phyloP scores from a whole-genome alignment of 2,113 vertebrate genomes.

The Caranx melampygus region DNA sequence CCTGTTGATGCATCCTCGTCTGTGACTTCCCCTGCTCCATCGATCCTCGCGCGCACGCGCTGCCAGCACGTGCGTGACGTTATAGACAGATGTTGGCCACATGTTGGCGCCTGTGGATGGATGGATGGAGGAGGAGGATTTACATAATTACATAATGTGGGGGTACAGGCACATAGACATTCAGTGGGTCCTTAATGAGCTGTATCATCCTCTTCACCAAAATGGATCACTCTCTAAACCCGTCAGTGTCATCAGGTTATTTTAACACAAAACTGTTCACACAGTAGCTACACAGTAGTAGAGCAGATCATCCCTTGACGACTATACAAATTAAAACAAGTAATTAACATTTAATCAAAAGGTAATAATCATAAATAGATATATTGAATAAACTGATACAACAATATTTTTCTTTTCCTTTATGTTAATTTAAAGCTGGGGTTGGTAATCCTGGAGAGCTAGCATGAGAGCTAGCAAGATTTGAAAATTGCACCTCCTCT shows the following conservation, averaged over 20 bases:
- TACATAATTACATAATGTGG: constrained; percentile 4
- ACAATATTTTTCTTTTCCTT: no score
- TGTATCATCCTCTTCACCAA: constrained; percentile 23
- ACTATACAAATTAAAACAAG: no score
- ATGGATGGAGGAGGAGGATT: neutral
- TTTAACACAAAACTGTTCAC: neutral
- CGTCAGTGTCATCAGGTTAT: neutral
- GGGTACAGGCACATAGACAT: neutral
- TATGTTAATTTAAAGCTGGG: no score
- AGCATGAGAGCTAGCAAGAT: no score
- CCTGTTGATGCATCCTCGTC: constrained; percentile 48
- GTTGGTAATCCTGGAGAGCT: no score
- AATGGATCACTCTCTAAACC: constrained; percentile 1
- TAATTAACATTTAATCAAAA: no score
- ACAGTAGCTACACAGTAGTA: no score
- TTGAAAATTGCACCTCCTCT: no score
- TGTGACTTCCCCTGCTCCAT: constrained; percentile 4
- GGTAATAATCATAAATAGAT: no score
- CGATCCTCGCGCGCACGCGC: neutral
- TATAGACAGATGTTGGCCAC: neutral
- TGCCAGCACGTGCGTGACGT: neutral
- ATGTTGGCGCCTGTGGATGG: neutral
- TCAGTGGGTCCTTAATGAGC: constrained; percentile 1
- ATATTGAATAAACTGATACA: no score
- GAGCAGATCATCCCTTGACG: no score